Evolutionary conservation across 2,113 vertebrate species (phyloP).

Genomic region (Baryphthengus martii): DNA sequence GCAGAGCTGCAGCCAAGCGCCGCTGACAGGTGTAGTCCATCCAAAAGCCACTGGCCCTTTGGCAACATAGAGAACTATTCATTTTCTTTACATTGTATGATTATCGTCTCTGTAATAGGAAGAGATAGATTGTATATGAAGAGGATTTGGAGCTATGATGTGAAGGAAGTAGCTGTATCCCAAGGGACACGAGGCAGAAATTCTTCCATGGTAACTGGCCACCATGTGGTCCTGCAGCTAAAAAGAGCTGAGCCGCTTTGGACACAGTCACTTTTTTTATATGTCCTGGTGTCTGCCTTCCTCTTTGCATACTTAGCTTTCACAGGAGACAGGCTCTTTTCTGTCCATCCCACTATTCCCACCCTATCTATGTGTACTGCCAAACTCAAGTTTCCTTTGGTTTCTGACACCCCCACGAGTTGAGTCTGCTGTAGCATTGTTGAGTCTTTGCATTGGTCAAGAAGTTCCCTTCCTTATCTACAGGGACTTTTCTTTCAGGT

Average conservation of each 20-base stretch:
- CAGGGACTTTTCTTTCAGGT: not conserved
- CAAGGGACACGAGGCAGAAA: not conserved
- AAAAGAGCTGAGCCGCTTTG: not conserved
- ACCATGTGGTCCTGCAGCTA: not conserved
- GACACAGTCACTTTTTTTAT: not conserved
- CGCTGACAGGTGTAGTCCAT: not conserved
- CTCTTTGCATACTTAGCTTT: not conserved
- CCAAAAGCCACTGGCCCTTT: not conserved
- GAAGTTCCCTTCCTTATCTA: not conserved
- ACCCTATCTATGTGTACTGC: not conserved
- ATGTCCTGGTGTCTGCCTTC: not conserved
- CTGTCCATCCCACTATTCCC: not conserved
- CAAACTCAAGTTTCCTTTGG: not conserved
- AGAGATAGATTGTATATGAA: not conserved
- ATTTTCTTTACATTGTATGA: not conserved
- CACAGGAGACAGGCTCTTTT: not conserved
- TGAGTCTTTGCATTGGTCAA: not conserved
- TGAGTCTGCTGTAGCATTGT: not conserved
- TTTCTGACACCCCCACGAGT: not conserved
- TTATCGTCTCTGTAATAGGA: not conserved
- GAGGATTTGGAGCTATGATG: not conserved
- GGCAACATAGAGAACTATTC: not conserved
- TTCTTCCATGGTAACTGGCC: not conserved
- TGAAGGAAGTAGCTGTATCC: not conserved
- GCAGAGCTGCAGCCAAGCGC: fast-evolving